Conservation (phyloP, 2,113 vertebrate genomes). For the Monarcha castaneiventris region DNA sequence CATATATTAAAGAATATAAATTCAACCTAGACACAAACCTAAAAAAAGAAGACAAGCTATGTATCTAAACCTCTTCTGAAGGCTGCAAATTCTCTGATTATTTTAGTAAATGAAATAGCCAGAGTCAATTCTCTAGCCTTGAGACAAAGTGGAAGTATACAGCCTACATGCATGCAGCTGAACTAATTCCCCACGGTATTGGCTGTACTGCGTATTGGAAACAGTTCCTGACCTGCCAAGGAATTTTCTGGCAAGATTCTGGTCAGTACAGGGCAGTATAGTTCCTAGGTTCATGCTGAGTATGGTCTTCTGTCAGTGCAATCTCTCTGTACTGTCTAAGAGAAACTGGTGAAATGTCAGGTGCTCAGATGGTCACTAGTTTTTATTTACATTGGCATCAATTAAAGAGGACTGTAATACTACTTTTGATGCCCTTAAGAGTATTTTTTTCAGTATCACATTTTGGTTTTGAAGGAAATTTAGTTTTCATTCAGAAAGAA, state of each 20-base stretch:
- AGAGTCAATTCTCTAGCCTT: not conserved
- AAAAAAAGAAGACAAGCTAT: not conserved
- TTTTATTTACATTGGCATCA: not conserved
- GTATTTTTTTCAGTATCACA: not conserved
- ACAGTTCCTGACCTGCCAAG: not conserved
- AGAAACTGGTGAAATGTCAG: not conserved
- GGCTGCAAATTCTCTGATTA: not conserved
- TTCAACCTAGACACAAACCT: not conserved
- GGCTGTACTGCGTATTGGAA: not conserved
- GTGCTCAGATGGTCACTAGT: not conserved
- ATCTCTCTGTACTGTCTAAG: not conserved
- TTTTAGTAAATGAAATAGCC: not conserved
- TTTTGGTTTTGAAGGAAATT: not conserved
- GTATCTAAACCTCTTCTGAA: not conserved
- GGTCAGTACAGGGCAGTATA: not conserved
- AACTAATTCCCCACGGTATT: not conserved
- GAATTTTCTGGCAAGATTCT: not conserved
- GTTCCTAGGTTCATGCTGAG: not conserved
- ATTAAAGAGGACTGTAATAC: not conserved
- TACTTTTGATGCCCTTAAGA: not conserved
- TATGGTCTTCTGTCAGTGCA: not conserved
- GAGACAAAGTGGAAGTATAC: not conserved
- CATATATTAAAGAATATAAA: not conserved
- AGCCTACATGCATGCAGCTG: not conserved
- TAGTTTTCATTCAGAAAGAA: not conserved